Base-by-base conservation (phyloP, 2,797 vertebrate species). In the Adelosebastes latens region DNA sequence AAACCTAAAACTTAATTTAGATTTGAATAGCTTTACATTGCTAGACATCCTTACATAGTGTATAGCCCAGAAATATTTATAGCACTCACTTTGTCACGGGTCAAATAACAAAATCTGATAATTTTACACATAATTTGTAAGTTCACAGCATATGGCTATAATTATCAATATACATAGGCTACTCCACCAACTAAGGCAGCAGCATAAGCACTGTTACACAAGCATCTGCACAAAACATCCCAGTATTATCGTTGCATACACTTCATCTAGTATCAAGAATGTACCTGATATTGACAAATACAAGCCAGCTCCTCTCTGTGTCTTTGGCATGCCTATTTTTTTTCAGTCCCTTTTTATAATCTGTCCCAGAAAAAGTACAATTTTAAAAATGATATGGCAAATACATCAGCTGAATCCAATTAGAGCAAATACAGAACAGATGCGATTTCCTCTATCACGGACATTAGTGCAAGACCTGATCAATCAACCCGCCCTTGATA, bases 61-160 rank as follows among this genome's bases (percentile, higher is more conserved):
- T 39, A 20, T 53, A 85, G 73, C 75, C 76, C 46, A 72, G 53
- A 73, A 55, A 73, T 62, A 83, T 85, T 82, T 80, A 74, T 81
- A 81, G 71, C 67, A 74, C 66, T 82, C 75, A 70, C 75, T 78
- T 78, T 60, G 79, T 84, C 75, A 78, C 42, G 71, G 71, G 72
- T 82, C 74, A 70, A 68, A 70, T 65, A 86, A 83, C 73, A 80
- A 81, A 80, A 75, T 22, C 68, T 84, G 55, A 79, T 81, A 39
- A 75, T 79, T 84, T 82, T 75, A 83, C 62, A 81, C 18, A 61
- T 25, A 71, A 62, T 77, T 72, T 77, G 53, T 29, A 84, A 69
- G 42, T 64, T 79, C 29, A 31, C 36, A 76, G 69, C 64, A 87
- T 72, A 73, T 80, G 72, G 67, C 61, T 49, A 59, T 61, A 70